Base-by-base conservation (phyloP, 2,113 vertebrate genomes). In the Tiliqua scincoides region DNA sequence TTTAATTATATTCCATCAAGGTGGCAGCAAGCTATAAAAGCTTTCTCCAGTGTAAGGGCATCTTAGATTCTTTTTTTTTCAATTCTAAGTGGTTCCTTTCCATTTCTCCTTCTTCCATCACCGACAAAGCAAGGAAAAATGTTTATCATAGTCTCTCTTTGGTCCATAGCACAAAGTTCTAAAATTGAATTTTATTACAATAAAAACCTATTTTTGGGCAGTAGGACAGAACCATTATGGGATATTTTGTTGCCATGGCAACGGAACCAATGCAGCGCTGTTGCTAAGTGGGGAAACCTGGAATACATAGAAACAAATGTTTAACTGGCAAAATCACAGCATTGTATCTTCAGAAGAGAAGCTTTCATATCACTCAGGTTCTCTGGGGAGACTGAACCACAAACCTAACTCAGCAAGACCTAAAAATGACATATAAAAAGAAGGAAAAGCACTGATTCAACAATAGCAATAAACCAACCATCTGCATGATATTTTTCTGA, bases 121-220 rank as follows among this genome's bases (percentile, higher is more conserved):
- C 65, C 1, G 89, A 73, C 32, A 89, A 91, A 92, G 91, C 72
- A 84, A 32, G 11, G 2, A 7, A 6, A 32, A 79, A 89, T 63
- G 77, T 25, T 35, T 83, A 87, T 73, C 5, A 0, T 87, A 78
- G 85, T 72, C 59, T 54, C 40, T 76, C 54, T 72, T 77, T 84
- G 79, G 40, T 72, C 73, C 86, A 84, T 21, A 48, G 21, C 54
- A 88, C 84, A 91, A 88, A 82, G 71, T 87, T 63, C 62, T 85
- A 78, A 93, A 92, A 93, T 85, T 87, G 65, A 93, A 91, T 48
- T 88, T 71, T 83, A 0, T 35, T 77, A 83, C 91, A 95, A 94
- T 9, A 84, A 68, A 91, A 94, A 91, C 37, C 90, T 12, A 11
- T 35, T 54, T 67, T 94, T 90, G 86, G 86, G 78, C 73, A 87